Evolutionary conservation across 2,888 invertebrate species (phyloP), one percentile per base, ranked within the genome.

Genomic region (Aspidapion aeneum): DNA sequence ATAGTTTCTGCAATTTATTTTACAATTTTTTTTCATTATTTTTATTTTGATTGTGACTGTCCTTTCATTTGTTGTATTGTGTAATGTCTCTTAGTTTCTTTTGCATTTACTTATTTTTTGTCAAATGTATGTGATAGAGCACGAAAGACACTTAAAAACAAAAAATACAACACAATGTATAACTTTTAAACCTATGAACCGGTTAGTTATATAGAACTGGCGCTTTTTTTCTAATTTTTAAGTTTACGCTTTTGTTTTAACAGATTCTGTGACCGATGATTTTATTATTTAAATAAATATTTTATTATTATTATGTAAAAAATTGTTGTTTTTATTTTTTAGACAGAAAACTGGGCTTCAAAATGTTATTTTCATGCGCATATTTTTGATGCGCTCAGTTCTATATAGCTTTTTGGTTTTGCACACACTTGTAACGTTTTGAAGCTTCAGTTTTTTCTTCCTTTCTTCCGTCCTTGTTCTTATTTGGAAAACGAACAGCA

Each of bases 161-260:
- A 66, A 52, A 62, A 49, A 67, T 62, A 69, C 62, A 66, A 59
- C 54, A 61, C 22, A 63, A 66, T 66, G 64, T 66, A 68, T 60
- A 63, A 61, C 62, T 66, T 68, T 62, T 67, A 61, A 17, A 20
- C 50, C 9, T 52, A 21, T 59, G 58, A 66, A 68, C 67, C 35
- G 63, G 66, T 71, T 75, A 77, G 79, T 78, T 80, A 80, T 80
- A 80, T 80, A 80, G 79, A 78, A 79, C 79, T 78, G 78, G 74
- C 70, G 72, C 73, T 73, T 74, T 65, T 70, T 66, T 58, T 60
- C 59, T 62, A 48, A 63, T 64, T 63, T 66, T 61, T 56, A 48
- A 49, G 21, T n/a, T n/a, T 35, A 48, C 55, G 22, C 54, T 22
- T 61, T 60, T 56, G 62, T 65, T 66, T 62, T 69, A 63, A 57